Percentiles rank a stretch among this genome's conserved stretches.
These are phyloP conservation scores for Deilephila porcellus DNA, from an alignment of 2,888 invertebrate species.

Conservation along the genomic window DNA sequence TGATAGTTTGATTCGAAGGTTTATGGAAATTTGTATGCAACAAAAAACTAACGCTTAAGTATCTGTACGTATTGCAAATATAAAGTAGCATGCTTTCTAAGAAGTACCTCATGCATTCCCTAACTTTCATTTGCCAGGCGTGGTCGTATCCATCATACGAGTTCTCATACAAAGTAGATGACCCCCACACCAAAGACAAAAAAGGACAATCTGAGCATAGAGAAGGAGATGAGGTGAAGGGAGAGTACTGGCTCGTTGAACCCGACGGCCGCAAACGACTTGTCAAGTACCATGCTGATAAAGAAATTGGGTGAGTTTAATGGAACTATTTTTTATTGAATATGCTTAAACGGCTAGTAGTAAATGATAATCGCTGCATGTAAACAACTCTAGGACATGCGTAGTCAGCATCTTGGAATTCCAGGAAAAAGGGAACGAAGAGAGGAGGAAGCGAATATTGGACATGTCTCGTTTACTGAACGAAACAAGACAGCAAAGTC, in stretches of 20 bases:
- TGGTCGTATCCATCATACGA: conserved; percentile 80
- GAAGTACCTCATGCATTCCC: neutral
- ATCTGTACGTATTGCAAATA: neutral
- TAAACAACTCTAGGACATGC: too few species aligned
- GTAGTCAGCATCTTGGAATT: too few species aligned
- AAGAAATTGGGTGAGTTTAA: conserved; percentile 75
- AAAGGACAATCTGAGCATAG: conserved; percentile 81
- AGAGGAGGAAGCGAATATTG: too few species aligned
- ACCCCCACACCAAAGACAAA: conserved; percentile 83
- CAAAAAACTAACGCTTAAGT: too few species aligned
- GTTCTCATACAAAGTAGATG: conserved; percentile 83
- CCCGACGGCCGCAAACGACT: conserved; percentile 81
- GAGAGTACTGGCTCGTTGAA: conserved; percentile 81
- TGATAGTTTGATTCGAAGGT: too few species aligned
- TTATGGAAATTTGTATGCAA: too few species aligned
- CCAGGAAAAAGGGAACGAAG: too few species aligned
- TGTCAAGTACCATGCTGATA: conserved; percentile 80
- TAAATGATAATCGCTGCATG: too few species aligned
- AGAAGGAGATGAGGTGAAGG: conserved; percentile 80
- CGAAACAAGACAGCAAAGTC: too few species aligned
- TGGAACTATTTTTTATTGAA: neutral
- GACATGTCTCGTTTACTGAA: too few species aligned
- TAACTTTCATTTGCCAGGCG: conserved; percentile 54
- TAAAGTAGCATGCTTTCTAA: neutral
- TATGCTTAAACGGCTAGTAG: neutral